Evolutionary conservation across 2,888 invertebrate species (phyloP).

Genomic region (Iselma pallidipennis): DNA sequence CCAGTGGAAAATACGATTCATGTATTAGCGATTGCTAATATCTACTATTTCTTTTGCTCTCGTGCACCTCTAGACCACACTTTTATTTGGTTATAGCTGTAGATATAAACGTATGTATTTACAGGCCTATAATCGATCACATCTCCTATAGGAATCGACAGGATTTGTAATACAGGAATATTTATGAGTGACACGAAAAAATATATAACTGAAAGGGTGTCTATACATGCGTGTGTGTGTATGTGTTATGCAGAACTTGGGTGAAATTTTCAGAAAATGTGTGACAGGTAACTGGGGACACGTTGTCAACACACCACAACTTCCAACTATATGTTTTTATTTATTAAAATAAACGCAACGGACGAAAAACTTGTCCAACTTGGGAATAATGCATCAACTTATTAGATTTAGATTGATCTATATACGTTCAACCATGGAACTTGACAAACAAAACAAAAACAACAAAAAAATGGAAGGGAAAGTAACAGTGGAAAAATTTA

Average conservation of each 20-base stretch:
- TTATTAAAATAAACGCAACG: slow-evolving; percentile 35
- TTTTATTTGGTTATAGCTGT: too few relatives aligned
- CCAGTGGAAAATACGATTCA: too few relatives aligned
- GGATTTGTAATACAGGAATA: too few relatives aligned
- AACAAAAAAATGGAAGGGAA: background rate
- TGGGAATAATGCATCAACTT: slow-evolving; percentile 34
- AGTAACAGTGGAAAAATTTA: background rate
- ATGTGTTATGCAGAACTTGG: background rate
- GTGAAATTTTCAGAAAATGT: slow-evolving; percentile 1
- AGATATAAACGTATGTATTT: too few relatives aligned
- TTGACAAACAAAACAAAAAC: slow-evolving; percentile 9
- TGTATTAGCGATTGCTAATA: too few relatives aligned
- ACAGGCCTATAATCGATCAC: too few relatives aligned
- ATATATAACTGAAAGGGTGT: too few relatives aligned
- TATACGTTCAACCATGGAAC: slow-evolving; percentile 19
- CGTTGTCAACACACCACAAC: slow-evolving; percentile 30
- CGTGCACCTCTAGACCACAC: too few relatives aligned
- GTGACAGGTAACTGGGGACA: slow-evolving; percentile 27
- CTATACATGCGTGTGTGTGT: too few relatives aligned
- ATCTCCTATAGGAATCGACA: too few relatives aligned
- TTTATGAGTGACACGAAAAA: too few relatives aligned
- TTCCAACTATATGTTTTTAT: slow-evolving; percentile 33
- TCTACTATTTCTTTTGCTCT: too few relatives aligned
- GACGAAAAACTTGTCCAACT: slow-evolving; percentile 23
- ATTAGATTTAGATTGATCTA: slow-evolving; percentile 31